Conservation (phyloP, 1,140 invertebrate genomes). For the Hydropsyche tenuis region DNA sequence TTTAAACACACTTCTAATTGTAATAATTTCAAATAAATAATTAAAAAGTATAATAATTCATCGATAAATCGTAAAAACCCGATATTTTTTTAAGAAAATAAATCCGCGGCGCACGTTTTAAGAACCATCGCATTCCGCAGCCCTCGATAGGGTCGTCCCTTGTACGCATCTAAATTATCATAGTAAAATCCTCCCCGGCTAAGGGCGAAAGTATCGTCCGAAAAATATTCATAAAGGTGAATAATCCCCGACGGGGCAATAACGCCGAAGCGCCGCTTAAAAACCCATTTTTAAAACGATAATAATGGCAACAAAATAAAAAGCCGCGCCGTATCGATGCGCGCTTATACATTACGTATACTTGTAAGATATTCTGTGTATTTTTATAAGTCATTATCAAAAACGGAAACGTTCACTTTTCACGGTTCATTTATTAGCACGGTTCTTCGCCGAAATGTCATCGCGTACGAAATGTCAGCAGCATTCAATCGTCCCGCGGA, state of each 20-base stretch:
- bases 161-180: too few relatives aligned
- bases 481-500: background rate
- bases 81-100: conserved; percentile 1
- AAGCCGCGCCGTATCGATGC: background rate
- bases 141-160: background rate
- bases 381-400: conserved; percentile 19
- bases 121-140: background rate
- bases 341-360: too few relatives aligned
- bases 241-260: conserved; percentile 45
- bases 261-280: conserved; percentile 48
- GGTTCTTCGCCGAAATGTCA: conserved; percentile 9
- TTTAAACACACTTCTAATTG: too few relatives aligned
- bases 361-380: too few relatives aligned
- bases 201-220: conserved; percentile 2
- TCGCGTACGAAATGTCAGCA: background rate
- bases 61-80: too few relatives aligned
- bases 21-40: too few relatives aligned
- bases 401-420: conserved; percentile 11
- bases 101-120: conserved; percentile 21
- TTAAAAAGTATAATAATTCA: too few relatives aligned
- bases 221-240: conserved; percentile 49
- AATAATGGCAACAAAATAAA: conserved; percentile 19
- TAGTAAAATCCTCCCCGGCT: background rate
- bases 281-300: conserved; percentile 50
- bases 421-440: conserved; percentile 22